These are phyloP conservation scores for Apantesis nais DNA, from an alignment of 2,888 invertebrate genomes.

Conservation along the genomic window DNA sequence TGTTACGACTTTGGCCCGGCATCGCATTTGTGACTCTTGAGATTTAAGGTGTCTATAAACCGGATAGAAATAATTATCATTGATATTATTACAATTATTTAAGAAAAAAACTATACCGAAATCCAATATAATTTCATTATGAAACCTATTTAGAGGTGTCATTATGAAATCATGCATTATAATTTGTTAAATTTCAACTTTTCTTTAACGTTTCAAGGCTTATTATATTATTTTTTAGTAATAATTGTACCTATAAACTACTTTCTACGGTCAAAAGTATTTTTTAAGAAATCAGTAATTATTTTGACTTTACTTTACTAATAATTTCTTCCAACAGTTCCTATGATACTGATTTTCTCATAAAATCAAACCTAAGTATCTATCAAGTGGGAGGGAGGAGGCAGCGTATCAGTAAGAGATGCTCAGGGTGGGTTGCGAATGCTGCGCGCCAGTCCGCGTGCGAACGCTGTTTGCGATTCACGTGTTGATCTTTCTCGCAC, in stretches of 20 bases:
- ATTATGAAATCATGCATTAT: too few relatives aligned
- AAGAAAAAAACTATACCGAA: too few relatives aligned
- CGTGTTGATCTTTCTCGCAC: slow-evolving; percentile 45
- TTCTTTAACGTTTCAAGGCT: too few relatives aligned
- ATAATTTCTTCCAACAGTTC: not conserved
- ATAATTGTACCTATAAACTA: not conserved
- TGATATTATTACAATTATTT: too few relatives aligned
- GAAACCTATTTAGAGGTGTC: not conserved
- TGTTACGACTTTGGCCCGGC: not conserved
- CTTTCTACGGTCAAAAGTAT: not conserved
- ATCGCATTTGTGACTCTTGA: not conserved
- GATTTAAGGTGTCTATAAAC: not conserved
- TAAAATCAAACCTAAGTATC: slow-evolving; percentile 60
- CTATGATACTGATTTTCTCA: slow-evolving; percentile 36
- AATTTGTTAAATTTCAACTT: too few relatives aligned
- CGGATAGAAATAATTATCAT: not conserved
- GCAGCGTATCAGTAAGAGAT: slow-evolving; percentile 39
- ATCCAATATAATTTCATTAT: not conserved
- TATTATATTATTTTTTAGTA: too few relatives aligned
- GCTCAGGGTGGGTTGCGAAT: slow-evolving; percentile 32
- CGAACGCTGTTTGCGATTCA: slow-evolving; percentile 48
- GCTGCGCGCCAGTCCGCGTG: slow-evolving; percentile 58
- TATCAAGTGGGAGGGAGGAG: slow-evolving; percentile 46
- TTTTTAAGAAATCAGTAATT: not conserved
- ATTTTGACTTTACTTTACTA: not conserved